A percentile compares a stretch with the other conserved stretches of the same genome.
phyloP scores from a whole-genome alignment of 2,888 invertebrate species.

The Palloptera scutellata region DNA sequence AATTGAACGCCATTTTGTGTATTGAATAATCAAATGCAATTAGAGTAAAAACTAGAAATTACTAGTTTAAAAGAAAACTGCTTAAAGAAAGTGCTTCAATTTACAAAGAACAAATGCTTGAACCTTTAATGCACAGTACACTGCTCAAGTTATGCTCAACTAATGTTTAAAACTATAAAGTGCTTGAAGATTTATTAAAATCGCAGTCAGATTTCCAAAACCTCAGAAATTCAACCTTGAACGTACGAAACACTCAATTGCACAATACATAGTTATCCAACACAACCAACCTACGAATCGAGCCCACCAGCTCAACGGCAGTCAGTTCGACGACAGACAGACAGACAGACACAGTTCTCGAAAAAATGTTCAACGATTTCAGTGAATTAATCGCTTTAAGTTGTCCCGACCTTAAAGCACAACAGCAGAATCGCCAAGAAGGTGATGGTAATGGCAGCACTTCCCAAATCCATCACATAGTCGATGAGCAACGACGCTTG shows the following conservation, averaged over 20 bases:
- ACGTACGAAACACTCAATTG: slow-evolving; percentile 38
- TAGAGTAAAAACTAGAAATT: slow-evolving; percentile 1
- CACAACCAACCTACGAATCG: slow-evolving; percentile 8
- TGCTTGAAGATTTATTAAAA: no score
- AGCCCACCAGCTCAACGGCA: slow-evolving; percentile 12
- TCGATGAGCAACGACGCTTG: slow-evolving; percentile 54
- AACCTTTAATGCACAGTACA: no score
- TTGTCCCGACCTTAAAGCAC: slow-evolving; percentile 53
- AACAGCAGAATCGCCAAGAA: slow-evolving; percentile 26
- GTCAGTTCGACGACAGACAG: background rate
- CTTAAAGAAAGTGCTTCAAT: background rate
- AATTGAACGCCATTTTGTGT: slow-evolving; percentile 23
- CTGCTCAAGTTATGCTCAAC: background rate
- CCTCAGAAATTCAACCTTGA: slow-evolving; percentile 36
- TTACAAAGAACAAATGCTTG: no score
- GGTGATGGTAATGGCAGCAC: slow-evolving; percentile 30
- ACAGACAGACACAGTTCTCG: no score
- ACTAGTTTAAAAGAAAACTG: background rate
- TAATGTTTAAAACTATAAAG: background rate
- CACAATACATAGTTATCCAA: slow-evolving; percentile 20
- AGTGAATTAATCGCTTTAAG: slow-evolving; percentile 60
- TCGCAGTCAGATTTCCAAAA: slow-evolving; percentile 15
- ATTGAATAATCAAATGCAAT: slow-evolving; percentile 23
- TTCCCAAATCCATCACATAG: slow-evolving; percentile 43
- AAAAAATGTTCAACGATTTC: slow-evolving; percentile 54